Evolutionary conservation across 1,140 invertebrate genomes (phyloP), one percentile per base, ranked within the genome.

Genomic region (Drosophila lacertosa): DNA sequence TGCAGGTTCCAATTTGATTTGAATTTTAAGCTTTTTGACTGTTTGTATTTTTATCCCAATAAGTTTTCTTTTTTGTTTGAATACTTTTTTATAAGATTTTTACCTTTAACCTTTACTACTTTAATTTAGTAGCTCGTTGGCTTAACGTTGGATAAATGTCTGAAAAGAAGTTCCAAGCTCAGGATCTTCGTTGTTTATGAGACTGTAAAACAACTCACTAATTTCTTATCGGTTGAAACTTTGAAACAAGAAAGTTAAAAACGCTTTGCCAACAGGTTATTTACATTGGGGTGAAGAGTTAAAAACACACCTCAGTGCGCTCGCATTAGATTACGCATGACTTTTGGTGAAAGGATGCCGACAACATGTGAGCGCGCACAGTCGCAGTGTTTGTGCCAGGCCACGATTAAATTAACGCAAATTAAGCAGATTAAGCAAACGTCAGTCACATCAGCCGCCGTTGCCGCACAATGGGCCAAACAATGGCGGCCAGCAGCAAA

Each of bases 381-480:
- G n/a, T n/a, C n/a, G n/a, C n/a, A n/a, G n/a, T n/a, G n/a, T n/a
- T n/a, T n/a, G n/a, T n/a, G n/a, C n/a, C n/a, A 66, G 53, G 59
- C 58, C 69, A 66, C 73, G 77, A 82, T 82, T 81, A 82, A 82
- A 82, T 82, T 82, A 82, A 77, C 74, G 74, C 79, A 82, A 82
- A 82, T 82, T 82, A 82, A 82, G 72, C 66, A 77, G 72, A 77
- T 77, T 77, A 77, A 66, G 77, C 68, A 73, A 82, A 74, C 73
- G 78, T 77, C 77, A 81, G 64, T 76, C 77, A 80, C 72, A 81
- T 80, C 72, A 76, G 72, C 71, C 55, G 15, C 24, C 58, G 55
- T 65, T 48, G 68, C 42, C 74, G 50, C 71, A 57, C 62, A 75
- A 63, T 64, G 73, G 65, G 62, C 58, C 39, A 45, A 60, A 64